phyloP scores from a whole-genome alignment of 2,888 invertebrate species.

The Plutella xylostella region DNA sequence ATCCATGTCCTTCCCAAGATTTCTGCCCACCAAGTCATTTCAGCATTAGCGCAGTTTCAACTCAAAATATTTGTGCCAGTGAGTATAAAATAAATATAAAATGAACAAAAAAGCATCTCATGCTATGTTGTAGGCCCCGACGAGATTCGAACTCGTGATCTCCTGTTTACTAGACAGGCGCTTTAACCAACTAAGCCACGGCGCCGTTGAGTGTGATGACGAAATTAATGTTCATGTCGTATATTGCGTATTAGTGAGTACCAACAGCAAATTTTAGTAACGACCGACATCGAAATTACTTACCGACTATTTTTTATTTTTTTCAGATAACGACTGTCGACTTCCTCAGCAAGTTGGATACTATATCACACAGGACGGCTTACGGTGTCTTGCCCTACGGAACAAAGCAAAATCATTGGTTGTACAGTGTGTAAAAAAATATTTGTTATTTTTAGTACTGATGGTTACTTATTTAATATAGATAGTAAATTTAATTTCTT shows the following conservation, averaged over 20 bases:
- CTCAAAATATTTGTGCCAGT: constrained; percentile 72
- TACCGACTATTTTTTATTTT: neutral
- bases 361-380: constrained; percentile 55
- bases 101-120: neutral
- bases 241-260: neutral
- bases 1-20: constrained; percentile 54
- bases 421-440: too few relatives aligned
- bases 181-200: constrained; percentile 71
- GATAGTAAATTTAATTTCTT: neutral
- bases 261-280: neutral
- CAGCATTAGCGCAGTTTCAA: constrained; percentile 54
- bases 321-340: constrained; percentile 74
- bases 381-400: constrained; percentile 51
- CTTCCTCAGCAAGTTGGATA: constrained; percentile 75
- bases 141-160: constrained; percentile 70
- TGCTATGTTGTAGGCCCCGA: constrained; percentile 47
- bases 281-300: too few relatives aligned
- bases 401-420: too few relatives aligned
- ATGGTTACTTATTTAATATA: neutral
- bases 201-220: constrained; percentile 31
- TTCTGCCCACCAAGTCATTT: constrained; percentile 67
- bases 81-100: constrained; percentile 30
- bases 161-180: constrained; percentile 71
- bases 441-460: neutral
- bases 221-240: constrained; percentile 28